Evolutionary conservation across 1,140 invertebrate genomes (phyloP), one percentile per base, ranked within the genome.

Genomic region (Lucilia sericata): DNA sequence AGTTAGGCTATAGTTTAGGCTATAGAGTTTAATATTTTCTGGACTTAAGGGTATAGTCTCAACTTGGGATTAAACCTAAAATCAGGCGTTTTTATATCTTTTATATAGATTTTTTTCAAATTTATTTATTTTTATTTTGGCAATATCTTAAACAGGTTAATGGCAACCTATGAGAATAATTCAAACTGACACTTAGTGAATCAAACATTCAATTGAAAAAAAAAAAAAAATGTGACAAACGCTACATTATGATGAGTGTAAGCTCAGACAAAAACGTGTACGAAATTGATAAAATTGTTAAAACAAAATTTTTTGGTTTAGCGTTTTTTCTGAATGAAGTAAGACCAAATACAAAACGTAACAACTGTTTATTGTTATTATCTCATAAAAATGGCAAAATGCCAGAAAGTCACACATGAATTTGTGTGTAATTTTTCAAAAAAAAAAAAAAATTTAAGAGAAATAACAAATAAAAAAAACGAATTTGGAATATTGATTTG

Each of bases 111-210:
- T 42, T 42, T 42, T 17, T 55, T 55, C 12, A 55, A 55, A 55
- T 55, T 55, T 55, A 55, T 55, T 55, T 55, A 5, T 55, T 12
- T 55, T 55, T 7, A 5, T 17, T 55, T 55, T 55, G 51, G 51
- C 51, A 55, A 17, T 55, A 55, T 2, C 5, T 55, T 13, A 55
- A 55, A 55, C 51, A 55, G 51, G 51, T 55, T 55, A 55, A 55
- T 55, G 7, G 51, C 1, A 55, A 17, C 17, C 13, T 55, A 17
- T 13, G 74, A 34, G 74, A 76, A 76, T 76, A 13, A 76, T 7
- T 76, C 74, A 76, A 76, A 76, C 30, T 76, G 34, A 76, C 74
- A 76, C 74, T 76, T 30, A 5, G 17, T 30, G 4, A 34, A 36
- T 14, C 13, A 76, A 76, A 42, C 34, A 36, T 13, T 42, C 36